Evolutionary conservation across 1,140 invertebrate species (phyloP), one percentile per base, ranked within the genome.

Genomic region (Pteromalus puparum): DNA sequence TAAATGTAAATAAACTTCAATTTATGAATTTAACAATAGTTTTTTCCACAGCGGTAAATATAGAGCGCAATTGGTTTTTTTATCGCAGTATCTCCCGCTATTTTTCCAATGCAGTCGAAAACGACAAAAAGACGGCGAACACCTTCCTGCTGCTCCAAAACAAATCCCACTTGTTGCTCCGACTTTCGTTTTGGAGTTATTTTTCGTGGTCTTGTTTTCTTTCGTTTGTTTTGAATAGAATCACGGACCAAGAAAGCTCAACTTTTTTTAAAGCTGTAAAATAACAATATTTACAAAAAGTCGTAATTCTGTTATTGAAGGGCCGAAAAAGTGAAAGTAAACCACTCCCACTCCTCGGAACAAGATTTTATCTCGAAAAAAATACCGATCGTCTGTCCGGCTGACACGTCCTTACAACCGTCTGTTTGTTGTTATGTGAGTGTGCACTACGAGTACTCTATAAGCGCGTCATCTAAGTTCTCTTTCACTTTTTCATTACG

Each of bases 391-490:
- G 26, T 6, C 7, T n/a, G n/a, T 74, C 21, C n/a, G n/a, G n/a
- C n/a, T 28, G n/a, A 68, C n/a, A 28, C 67, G 6, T 68, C 5
- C 68, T 13, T 70, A 15, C 53, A 6, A 61, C n/a, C 53, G 18
- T 61, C 68, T 12, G 68, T 70, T 70, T 28, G 24, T 70, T 70
- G 68, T 30, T 76, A 76, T 76, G 74, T 76, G 74, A 76, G 74
- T 76, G 7, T 48, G 13, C 24, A 75, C 73, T 46, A n/a, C 4
- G 34, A 38, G 21, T 42, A 74, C 10, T 48, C 15, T 48, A 34
- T 48, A 48, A 48, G 46, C 46, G 30, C 30, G 38, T 42, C 38
- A 42, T 42, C 6, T 53, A 53, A 18, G 18, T 18, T 53, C 4
- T 18, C 15, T 53, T 18, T 53, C 12, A 18, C 48, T 61, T 21